Percentiles rank a stretch among this genome's conserved stretches.
Conservation (phyloP, 2,888 invertebrate species). For the Capitulum mitella region DNA sequence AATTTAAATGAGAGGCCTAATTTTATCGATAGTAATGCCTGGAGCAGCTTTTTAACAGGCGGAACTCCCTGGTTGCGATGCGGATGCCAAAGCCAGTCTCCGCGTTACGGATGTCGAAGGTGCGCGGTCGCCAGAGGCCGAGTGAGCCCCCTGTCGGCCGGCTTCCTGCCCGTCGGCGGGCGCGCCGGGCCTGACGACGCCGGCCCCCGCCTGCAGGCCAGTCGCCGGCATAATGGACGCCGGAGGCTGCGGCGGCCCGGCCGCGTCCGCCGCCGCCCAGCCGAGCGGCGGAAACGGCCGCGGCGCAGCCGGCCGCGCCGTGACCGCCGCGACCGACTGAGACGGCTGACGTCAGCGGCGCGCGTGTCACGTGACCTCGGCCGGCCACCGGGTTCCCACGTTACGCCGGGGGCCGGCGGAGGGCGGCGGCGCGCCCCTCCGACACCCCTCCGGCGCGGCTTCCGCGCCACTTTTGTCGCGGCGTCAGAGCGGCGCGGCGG, state of each 20-base stretch:
- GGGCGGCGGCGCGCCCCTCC: not conserved
- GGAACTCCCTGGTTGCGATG: no score
- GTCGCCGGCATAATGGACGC: not conserved
- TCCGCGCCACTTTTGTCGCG: constrained; percentile 1
- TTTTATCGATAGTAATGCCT: no score
- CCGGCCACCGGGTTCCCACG: not conserved
- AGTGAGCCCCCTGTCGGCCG: no score
- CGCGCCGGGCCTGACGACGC: no score
- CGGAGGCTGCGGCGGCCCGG: not conserved
- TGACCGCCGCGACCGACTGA: constrained; percentile 20
- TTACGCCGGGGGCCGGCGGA: not conserved
- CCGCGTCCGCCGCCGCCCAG: not conserved
- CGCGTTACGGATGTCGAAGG: no score
- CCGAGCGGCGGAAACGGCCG: not conserved
- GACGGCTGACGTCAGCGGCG: constrained; percentile 16
- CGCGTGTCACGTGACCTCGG: constrained; percentile 1
- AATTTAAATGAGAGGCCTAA: no score
- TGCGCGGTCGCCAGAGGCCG: no score
- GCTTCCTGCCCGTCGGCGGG: no score
- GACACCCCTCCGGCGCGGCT: not conserved
- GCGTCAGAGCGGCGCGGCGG: not conserved
- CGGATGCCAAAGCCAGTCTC: no score
- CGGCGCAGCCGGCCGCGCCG: not conserved
- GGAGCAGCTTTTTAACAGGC: no score
- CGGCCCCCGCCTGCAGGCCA: not conserved